Evolutionary conservation across 2,113 vertebrate genomes (phyloP).

Genomic region (Coturnix japonica): DNA sequence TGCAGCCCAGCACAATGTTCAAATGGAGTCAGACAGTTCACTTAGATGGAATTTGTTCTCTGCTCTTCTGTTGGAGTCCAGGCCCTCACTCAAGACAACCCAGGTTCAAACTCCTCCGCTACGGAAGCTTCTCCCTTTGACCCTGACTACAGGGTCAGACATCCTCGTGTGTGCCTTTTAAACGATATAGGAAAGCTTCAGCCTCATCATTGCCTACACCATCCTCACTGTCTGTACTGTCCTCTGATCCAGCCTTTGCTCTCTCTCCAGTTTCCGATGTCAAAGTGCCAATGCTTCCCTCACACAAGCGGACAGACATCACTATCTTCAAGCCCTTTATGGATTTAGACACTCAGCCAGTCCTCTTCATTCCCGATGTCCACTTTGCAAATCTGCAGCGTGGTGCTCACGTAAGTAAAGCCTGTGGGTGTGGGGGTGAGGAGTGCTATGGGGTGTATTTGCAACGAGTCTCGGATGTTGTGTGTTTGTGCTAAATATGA

Average conservation of each 20-base stretch:
- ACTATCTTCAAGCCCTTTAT: constrained; percentile 93
- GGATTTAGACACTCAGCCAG: constrained; percentile 93
- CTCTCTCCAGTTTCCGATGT: constrained; percentile 83
- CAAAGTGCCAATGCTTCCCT: constrained; percentile 89
- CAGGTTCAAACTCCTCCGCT: neutral
- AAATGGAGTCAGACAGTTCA: neutral
- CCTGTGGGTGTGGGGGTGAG: neutral
- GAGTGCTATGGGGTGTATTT: neutral
- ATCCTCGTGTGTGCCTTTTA: neutral
- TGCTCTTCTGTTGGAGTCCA: neutral
- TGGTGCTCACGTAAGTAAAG: constrained; percentile 85
- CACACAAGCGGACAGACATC: constrained; percentile 90
- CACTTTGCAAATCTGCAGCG: constrained; percentile 94
- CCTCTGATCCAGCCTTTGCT: neutral
- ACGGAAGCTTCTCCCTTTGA: neutral
- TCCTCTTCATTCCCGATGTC: constrained; percentile 96
- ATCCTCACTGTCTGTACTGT: neutral
- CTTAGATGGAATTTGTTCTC: neutral
- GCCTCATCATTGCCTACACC: neutral
- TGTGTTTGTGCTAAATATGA: accelerated
- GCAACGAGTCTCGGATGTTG: neutral
- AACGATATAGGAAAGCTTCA: neutral
- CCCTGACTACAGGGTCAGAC: neutral
- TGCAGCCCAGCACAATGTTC: neutral
- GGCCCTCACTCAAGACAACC: neutral